Percentiles rank a stretch among this genome's conserved stretches.
Evolutionary conservation across 1,140 invertebrate species (phyloP).

Genomic region (Cherax quadricarinatus): DNA sequence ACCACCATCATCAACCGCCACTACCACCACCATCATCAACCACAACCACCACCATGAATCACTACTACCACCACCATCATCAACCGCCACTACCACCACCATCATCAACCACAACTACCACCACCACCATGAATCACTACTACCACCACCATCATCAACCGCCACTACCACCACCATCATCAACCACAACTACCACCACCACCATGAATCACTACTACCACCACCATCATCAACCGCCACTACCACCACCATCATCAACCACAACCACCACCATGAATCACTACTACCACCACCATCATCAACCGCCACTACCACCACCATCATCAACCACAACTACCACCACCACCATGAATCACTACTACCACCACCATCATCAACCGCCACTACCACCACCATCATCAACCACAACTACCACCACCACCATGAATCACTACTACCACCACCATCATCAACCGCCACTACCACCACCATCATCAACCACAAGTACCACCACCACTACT

Average conservation of each 20-base stretch:
- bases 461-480: not conserved
- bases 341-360: not conserved
- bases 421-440: not conserved
- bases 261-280: not conserved
- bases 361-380: not conserved
- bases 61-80: not conserved
- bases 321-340: not conserved
- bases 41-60: constrained; percentile 7
- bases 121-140: not conserved
- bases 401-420: not conserved
- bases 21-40: not conserved
- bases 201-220: not conserved
- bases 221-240: no score
- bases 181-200: not conserved
- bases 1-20: not conserved
- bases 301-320: not conserved
- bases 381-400: not conserved
- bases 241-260: not conserved
- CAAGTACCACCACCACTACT: not conserved
- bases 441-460: not conserved
- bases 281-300: not conserved
- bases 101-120: not conserved
- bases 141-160: constrained; percentile 2
- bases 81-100: not conserved
- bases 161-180: not conserved